Evolutionary conservation across 2,113 vertebrate genomes (phyloP), one percentile per base, ranked within the genome.

Genomic region (Eurystomus gularis): DNA sequence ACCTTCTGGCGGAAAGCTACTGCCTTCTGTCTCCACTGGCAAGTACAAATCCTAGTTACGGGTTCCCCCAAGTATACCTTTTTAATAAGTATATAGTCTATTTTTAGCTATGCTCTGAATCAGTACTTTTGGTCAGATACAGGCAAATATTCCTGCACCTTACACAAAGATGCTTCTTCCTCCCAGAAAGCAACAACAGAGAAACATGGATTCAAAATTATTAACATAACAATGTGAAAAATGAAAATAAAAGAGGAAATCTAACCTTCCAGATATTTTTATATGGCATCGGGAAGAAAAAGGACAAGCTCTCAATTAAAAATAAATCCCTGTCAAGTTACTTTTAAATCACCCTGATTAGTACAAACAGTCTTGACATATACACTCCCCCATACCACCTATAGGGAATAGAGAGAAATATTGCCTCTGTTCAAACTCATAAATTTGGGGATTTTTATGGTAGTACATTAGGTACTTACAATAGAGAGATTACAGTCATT

Each of bases 361-460:
- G 48, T 88, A 94, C 79, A 93, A 96, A 96, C 72, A 93, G 51
- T 81, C 71, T 92, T 94, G 93, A 96, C 85, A 86, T 92, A 94
- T 60, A 92, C 64, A 94, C 76, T 93, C 82, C 58, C 26, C 55
- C 44, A 78, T 48, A 68, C 17, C 0, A 0, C 71, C 75, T 80
- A 75, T 92, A 92, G 39, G 72, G 94, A 95, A 94, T 28, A 93
- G 68, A 88, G 44, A 92, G 93, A 96, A 96, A 95, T 93, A 96
- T 66, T 83, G 64, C 55, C 64, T 92, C 85, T 83, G 61, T 92
- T 92, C 86, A 96, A 95, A 93, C 76, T 90, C 85, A 94, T 92
- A 95, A 90, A 96, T 96, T 93, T 1, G 1, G 46, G 42, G 46
- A 64, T 88, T 93, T n/a, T 95, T 88, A 88, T 70, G 20, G 71